Base-by-base conservation (phyloP, 2,797 vertebrate genomes). In the Emys orbicularis region DNA sequence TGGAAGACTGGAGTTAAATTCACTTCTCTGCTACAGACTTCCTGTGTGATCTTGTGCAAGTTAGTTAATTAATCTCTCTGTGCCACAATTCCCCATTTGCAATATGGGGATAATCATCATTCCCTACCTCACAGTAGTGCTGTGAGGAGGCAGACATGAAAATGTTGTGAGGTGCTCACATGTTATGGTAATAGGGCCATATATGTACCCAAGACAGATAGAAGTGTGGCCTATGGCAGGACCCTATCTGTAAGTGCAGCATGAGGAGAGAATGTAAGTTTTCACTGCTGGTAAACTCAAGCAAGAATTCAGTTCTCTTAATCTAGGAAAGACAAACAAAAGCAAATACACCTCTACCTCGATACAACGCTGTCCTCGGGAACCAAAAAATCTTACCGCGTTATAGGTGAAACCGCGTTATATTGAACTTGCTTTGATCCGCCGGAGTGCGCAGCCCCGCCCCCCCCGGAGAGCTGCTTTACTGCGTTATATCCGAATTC, bases 1-100 rank as follows among this genome's bases (percentile, higher is more conserved):
- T 54, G 29, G 50, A 41, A 92, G n/a, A 89, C 88, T 81, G 25
- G 83, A 90, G 4, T 54, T 92, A 29, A 54, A 86, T 85, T 79
- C 41, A 57, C 77, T 91, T 52, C 34, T 41, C 18, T 92, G 81
- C 21, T 79, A 41, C 81, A 81, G 57, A 54, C 8, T 29, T 95
- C 31, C 5, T 23, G 25, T 83, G 47, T 8, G 57, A 54, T 49
- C 61, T 37, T 68, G 61, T 88, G 81, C n/a, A 83, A 31, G n/a
- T 79, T 85, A 41, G 49, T 44, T 87, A 77, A 54, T 29, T 83
- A 16, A 12, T 52, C 44, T 85, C 13, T 52, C 47, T 15, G 27
- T 92, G 68, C 44, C 21, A 81, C 44, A 84, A 52, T 49, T 49
- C 44, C 21, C 91, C 87, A 49, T 10, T 81, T 93, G 8, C 23